Conservation (phyloP, 2,113 vertebrate species). For the Heptranchias perlo region DNA sequence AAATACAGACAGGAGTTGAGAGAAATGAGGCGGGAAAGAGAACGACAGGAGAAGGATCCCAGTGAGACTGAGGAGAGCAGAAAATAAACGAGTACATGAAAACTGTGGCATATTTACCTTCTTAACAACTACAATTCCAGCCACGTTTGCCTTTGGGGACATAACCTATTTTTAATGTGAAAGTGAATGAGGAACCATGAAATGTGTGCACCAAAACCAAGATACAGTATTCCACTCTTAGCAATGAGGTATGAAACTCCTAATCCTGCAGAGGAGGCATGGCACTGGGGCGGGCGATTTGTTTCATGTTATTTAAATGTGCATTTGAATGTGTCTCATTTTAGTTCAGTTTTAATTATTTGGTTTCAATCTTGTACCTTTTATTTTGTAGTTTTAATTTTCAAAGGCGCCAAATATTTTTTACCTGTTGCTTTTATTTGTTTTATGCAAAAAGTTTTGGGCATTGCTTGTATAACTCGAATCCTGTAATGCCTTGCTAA, state of each 20-base stretch:
- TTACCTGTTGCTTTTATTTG: neutral
- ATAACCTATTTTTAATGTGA: constrained; percentile 52
- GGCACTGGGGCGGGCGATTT: neutral
- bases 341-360: constrained; percentile 20
- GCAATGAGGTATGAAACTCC: neutral
- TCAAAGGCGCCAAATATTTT: neutral
- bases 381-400: constrained; percentile 27
- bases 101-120: constrained; percentile 50
- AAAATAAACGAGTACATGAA: constrained; percentile 62
- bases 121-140: constrained; percentile 50
- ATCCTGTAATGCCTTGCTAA: neutral
- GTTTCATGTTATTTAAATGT: constrained; percentile 1
- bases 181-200: constrained; percentile 45
- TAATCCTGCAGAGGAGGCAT: neutral
- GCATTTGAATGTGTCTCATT: neutral
- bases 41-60: constrained; percentile 83
- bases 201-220: neutral
- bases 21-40: constrained; percentile 95
- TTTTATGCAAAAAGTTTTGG: neutral
- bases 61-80: constrained; percentile 76
- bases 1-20: constrained; percentile 98
- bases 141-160: constrained; percentile 48
- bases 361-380: neutral
- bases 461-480: neutral
- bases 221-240: neutral